phyloP scores from a whole-genome alignment of 2,888 invertebrate species.

The Odontothrips loti region DNA sequence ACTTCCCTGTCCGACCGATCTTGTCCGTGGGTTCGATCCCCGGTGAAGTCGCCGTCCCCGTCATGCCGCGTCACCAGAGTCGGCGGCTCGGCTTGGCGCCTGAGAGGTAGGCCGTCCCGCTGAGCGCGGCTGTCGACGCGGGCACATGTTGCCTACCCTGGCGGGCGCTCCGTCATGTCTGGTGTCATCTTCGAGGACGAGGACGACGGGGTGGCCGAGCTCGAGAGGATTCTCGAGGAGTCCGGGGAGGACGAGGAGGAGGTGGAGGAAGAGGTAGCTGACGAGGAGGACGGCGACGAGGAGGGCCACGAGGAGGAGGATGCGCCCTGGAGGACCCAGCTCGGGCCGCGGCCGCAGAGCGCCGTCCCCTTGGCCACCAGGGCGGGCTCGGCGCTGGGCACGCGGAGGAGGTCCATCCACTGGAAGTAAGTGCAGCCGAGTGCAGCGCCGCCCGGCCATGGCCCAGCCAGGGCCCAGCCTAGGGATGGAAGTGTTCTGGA shows the following conservation, averaged over 20 bases:
- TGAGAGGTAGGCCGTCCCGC: constrained; percentile 4
- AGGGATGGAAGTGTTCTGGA: no score
- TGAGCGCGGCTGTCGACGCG: background rate
- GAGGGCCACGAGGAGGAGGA: background rate
- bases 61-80: no score
- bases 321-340: background rate
- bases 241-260: constrained; percentile 9
- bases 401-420: background rate
- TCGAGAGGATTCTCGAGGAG: constrained; percentile 7
- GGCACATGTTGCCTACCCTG: background rate
- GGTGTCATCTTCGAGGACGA: constrained; percentile 10
- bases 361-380: background rate
- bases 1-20: background rate
- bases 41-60: background rate
- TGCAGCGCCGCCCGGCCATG: background rate
- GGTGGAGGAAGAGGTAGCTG: background rate
- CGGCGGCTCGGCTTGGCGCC: background rate
- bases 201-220: constrained; percentile 14
- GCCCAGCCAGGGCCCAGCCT: background rate
- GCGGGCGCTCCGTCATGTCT: background rate
- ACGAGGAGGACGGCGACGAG: background rate
- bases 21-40: background rate
- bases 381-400: background rate
- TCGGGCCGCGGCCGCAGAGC: background rate
- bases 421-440: background rate